These are phyloP conservation scores for Yponomeuta sedellus DNA, from an alignment of 2,888 invertebrate species.

Conservation along the genomic window DNA sequence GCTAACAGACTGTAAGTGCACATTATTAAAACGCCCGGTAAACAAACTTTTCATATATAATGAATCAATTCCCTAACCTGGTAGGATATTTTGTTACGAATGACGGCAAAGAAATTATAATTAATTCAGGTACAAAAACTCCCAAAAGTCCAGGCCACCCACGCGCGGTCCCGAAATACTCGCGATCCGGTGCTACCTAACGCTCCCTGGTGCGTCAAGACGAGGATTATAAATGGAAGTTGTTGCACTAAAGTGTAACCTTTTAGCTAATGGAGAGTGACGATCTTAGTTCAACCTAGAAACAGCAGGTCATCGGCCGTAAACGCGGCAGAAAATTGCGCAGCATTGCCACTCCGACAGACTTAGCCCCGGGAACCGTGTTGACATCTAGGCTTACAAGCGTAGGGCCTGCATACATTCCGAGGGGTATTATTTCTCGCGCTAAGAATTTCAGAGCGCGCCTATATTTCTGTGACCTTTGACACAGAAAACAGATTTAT, in stretches of 20 bases:
- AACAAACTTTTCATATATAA: too few species aligned
- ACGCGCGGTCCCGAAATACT: too few species aligned
- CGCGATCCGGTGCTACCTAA: too few species aligned
- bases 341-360: background rate
- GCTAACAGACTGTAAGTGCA: too few species aligned
- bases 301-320: background rate
- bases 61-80: too few species aligned
- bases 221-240: background rate
- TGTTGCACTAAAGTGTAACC: background rate
- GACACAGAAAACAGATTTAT: background rate
- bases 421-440: background rate
- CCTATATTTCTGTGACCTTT: background rate
- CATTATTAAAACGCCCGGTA: too few species aligned
- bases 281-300: background rate
- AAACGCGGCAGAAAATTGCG: background rate
- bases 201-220: too few species aligned
- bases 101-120: too few species aligned
- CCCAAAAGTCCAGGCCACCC: too few species aligned
- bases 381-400: background rate
- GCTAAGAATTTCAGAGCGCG: background rate
- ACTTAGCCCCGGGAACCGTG: background rate
- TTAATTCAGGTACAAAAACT: too few species aligned
- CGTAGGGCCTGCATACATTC: background rate
- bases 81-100: too few species aligned
- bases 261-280: background rate